phyloP scores from a whole-genome alignment of 2,113 vertebrate genomes.

The Zootoca vivipara region DNA sequence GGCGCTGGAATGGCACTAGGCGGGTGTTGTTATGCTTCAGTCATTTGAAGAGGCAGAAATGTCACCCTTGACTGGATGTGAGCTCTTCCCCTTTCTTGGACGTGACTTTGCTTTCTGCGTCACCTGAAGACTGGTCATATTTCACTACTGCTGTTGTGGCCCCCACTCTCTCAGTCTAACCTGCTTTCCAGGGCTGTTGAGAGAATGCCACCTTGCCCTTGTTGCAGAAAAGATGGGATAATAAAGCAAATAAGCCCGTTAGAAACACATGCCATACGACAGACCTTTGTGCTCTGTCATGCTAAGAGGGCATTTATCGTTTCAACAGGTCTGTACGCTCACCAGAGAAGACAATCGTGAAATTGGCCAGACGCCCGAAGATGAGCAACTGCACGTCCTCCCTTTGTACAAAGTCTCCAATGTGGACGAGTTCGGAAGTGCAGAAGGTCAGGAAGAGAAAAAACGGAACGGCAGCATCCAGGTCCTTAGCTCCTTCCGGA shows the following conservation, averaged over 20 bases:
- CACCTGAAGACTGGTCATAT: not conserved
- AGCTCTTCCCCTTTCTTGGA: no score
- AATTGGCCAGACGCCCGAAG: conserved; percentile 88
- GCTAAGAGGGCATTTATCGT: not conserved
- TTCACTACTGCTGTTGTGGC: no score
- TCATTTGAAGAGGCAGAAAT: no score
- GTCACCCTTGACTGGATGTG: no score
- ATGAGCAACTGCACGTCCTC: conserved; percentile 96
- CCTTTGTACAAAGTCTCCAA: conserved; percentile 91
- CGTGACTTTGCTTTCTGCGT: not conserved
- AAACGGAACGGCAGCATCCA: conserved; percentile 90
- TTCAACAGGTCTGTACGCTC: conserved; percentile 90
- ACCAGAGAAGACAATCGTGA: conserved; percentile 95
- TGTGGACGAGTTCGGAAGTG: conserved; percentile 93
- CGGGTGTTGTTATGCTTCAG: no score
- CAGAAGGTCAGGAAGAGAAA: conserved; percentile 91
- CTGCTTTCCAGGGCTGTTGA: no score
- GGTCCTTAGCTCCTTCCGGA: conserved; percentile 90
- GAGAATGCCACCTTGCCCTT: no score
- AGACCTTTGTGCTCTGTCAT: not conserved
- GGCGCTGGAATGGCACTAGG: no score
- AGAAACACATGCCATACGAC: not conserved
- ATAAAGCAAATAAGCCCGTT: no score
- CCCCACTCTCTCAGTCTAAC: no score
- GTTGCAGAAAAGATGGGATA: no score